These are phyloP conservation scores for Glyptemys insculpta DNA, from an alignment of 2,797 vertebrate genomes.

Conservation along the genomic window DNA sequence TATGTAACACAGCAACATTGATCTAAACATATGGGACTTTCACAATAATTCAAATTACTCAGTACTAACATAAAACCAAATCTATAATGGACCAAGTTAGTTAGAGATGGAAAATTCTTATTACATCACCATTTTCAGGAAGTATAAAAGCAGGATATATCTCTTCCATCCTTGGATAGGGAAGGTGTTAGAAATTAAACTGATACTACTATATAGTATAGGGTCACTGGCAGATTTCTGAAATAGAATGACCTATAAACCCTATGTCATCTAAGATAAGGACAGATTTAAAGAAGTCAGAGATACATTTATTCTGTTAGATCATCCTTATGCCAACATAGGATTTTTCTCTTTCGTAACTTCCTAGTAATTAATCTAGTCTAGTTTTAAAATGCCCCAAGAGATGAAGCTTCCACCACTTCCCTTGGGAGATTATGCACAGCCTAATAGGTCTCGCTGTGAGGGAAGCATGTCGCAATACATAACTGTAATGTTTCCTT, in stretches of 20 bases:
- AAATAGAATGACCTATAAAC: neutral
- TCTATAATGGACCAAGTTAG: neutral
- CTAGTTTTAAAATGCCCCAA: slow-evolving; percentile 38
- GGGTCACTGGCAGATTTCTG: neutral
- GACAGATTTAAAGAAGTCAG: neutral
- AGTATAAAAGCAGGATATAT: fast-evolving
- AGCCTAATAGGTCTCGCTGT: slow-evolving; percentile 46
- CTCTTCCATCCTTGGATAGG: neutral
- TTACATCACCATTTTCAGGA: neutral
- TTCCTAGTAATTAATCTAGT: slow-evolving; percentile 41
- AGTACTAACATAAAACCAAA: neutral
- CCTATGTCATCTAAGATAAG: slow-evolving; percentile 29
- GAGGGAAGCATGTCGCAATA: slow-evolving; percentile 28
- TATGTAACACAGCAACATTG: neutral
- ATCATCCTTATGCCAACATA: slow-evolving; percentile 20
- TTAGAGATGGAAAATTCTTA: neutral
- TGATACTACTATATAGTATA: fast-evolving
- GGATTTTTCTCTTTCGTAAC: slow-evolving; percentile 44
- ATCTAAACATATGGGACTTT: neutral
- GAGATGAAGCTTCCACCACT: slow-evolving; percentile 24
- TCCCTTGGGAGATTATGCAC: slow-evolving; percentile 41
- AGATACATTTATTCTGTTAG: slow-evolving; percentile 28
- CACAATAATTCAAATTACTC: neutral
- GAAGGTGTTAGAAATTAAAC: fast-evolving
- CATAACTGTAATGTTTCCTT: slow-evolving; percentile 24